phyloP scores from a whole-genome alignment of 1,140 invertebrate genomes.

The Capitella teleta region DNA sequence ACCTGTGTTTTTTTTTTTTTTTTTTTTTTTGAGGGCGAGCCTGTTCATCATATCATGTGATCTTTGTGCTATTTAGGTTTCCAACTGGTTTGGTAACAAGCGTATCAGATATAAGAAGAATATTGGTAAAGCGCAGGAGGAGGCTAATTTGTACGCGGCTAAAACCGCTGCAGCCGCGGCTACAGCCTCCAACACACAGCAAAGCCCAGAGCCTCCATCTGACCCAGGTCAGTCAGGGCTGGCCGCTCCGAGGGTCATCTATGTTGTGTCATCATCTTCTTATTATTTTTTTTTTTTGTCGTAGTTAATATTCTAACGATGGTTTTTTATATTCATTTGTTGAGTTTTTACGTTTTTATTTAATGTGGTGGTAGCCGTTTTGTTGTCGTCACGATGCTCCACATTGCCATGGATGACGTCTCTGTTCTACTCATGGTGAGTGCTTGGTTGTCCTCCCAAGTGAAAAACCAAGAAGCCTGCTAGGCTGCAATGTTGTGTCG shows the following conservation, averaged over 20 bases:
- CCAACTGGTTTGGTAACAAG: constrained; percentile 97
- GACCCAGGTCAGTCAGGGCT: constrained; percentile 5
- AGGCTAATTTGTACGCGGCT: constrained; percentile 97
- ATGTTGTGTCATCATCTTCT: not conserved
- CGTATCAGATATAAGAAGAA: constrained; percentile 99
- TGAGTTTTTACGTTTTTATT: not conserved
- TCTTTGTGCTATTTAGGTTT: constrained; percentile 33
- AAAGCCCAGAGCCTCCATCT: not conserved
- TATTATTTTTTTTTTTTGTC: not conserved
- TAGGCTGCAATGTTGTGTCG: too few species aligned
- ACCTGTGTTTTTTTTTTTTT: too few species aligned
- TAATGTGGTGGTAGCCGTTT: not conserved
- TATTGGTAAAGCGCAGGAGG: constrained; percentile 99
- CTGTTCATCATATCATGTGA: too few species aligned
- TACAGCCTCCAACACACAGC: constrained; percentile 1
- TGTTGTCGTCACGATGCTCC: not conserved
- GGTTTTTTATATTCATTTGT: too few species aligned
- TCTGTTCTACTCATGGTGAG: too few species aligned
- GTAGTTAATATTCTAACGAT: not conserved
- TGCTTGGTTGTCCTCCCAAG: too few species aligned
- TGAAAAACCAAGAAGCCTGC: too few species aligned
- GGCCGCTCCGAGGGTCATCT: not conserved
- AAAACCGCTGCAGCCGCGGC: constrained; percentile 57
- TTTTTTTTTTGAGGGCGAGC: too few species aligned
- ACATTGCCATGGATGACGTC: not conserved